A percentile compares a stretch with the other conserved stretches of the same genome.
Conservation (phyloP, 2,888 invertebrate species). For the Ligdia adustata region DNA sequence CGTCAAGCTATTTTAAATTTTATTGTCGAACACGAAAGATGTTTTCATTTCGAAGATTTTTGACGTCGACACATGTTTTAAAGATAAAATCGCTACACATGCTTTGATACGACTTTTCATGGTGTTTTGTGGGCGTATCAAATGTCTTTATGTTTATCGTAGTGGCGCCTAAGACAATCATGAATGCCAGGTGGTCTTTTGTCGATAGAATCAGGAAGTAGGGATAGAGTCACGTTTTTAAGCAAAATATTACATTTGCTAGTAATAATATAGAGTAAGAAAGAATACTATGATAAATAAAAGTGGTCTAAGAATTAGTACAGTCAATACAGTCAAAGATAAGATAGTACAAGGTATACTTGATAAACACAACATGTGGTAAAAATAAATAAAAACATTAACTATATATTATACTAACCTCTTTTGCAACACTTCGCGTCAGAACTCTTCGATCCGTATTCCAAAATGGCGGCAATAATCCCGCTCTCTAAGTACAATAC, state of each 20-base stretch:
- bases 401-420: too few species aligned
- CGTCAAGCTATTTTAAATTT: constrained; percentile 8
- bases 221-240: too few species aligned
- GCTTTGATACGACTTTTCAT: constrained; percentile 76
- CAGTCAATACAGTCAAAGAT: too few species aligned
- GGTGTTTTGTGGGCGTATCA: constrained; percentile 78
- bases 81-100: constrained; percentile 73
- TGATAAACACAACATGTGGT: too few species aligned
- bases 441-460: constrained; percentile 35
- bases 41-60: constrained; percentile 9
- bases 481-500: constrained; percentile 61
- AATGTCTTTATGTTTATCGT: constrained; percentile 61
- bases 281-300: too few species aligned
- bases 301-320: too few species aligned
- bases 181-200: constrained; percentile 40
- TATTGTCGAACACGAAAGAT: constrained; percentile 1
- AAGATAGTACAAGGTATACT: too few species aligned
- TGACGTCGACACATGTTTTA: constrained; percentile 59
- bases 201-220: too few species aligned
- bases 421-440: background rate
- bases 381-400: too few species aligned
- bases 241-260: too few species aligned
- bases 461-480: constrained; percentile 64
- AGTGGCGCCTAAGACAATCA: constrained; percentile 65
- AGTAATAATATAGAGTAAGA: too few species aligned